Conservation (phyloP, 2,797 vertebrate genomes). For the Dendrocincla fuliginosa region DNA sequence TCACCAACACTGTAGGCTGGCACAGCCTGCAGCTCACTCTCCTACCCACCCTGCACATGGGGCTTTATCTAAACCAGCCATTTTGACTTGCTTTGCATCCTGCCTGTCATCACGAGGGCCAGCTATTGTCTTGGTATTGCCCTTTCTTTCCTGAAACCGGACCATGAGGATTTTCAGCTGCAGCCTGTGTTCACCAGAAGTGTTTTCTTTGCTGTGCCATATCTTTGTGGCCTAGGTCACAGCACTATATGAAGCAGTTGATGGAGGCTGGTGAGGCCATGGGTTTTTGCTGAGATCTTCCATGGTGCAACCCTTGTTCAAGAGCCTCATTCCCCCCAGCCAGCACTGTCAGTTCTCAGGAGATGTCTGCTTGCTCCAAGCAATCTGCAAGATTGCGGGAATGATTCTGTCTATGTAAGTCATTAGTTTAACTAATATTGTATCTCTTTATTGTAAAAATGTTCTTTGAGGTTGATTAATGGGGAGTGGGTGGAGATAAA, state of each 20-base stretch:
- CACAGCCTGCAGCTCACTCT: not conserved
- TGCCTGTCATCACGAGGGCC: fast-evolving
- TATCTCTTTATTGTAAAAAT: conserved; percentile 60
- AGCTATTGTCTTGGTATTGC: not conserved
- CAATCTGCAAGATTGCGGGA: not conserved
- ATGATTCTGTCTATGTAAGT: conserved; percentile 13
- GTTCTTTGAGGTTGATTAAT: conserved; percentile 57
- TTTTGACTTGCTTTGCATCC: not conserved
- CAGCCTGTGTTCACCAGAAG: not conserved
- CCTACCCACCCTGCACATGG: not conserved
- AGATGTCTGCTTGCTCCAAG: not conserved
- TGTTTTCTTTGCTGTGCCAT: not conserved
- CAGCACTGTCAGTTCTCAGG: not conserved
- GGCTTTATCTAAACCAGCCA: not conserved
- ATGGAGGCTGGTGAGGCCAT: not conserved
- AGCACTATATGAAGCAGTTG: fast-evolving
- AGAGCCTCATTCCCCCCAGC: fast-evolving
- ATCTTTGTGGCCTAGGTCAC: fast-evolving
- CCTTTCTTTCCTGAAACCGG: not conserved
- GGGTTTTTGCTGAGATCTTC: not conserved
- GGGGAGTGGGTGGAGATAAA: conserved; percentile 62
- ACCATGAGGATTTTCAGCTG: not conserved
- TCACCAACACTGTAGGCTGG: fast-evolving
- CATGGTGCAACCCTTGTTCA: not conserved
- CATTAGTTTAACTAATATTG: conserved; percentile 62